phyloP scores from a whole-genome alignment of 2,797 vertebrate species.

The Halcyon leucocephala region DNA sequence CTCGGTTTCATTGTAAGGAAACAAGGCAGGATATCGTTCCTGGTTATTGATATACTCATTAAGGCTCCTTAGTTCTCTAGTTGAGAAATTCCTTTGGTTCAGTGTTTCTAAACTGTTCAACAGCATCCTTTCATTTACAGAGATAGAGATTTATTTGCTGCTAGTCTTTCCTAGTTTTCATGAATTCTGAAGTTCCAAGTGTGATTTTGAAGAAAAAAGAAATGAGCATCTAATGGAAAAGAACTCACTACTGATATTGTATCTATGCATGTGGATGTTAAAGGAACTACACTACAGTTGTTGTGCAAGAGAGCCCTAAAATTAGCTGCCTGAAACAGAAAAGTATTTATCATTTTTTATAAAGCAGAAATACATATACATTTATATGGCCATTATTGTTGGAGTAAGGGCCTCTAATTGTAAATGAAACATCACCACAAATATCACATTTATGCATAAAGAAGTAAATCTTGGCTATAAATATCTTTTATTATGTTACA shows the following conservation, averaged over 20 bases:
- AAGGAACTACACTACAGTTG: background rate
- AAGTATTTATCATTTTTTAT: background rate
- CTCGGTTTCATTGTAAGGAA: background rate
- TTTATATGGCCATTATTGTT: background rate
- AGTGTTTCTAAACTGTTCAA: background rate
- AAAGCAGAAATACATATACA: background rate
- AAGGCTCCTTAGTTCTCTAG: background rate
- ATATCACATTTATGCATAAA: background rate
- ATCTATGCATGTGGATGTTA: background rate
- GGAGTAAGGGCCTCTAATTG: background rate
- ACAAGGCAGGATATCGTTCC: background rate
- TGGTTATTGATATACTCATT: background rate
- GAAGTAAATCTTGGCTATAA: background rate
- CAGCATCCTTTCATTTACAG: background rate
- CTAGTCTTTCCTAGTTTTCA: background rate
- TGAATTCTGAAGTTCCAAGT: background rate
- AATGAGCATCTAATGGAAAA: background rate
- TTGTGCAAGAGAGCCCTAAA: background rate
- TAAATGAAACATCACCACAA: background rate
- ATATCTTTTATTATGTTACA: background rate
- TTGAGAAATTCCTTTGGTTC: background rate
- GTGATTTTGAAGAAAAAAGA: background rate
- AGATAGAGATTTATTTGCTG: background rate
- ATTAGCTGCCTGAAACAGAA: background rate
- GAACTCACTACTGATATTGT: background rate